Evolutionary conservation across 2,797 vertebrate genomes (phyloP).

Genomic region (Coccyzus lansbergi): DNA sequence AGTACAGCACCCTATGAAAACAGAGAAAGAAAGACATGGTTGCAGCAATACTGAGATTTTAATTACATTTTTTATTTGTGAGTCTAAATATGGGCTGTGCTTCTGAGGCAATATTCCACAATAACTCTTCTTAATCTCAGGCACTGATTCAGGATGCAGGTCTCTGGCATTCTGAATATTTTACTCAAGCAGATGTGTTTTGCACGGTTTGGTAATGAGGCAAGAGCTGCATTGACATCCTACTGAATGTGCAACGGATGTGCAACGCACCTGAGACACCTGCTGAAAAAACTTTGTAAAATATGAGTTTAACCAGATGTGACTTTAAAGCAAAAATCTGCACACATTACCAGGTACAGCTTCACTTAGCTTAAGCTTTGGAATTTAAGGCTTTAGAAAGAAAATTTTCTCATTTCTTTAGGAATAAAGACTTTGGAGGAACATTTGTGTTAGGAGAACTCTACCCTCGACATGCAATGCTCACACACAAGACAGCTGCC

Average conservation of each 20-base stretch:
- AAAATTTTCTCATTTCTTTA: neutral
- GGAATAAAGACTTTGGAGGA: neutral
- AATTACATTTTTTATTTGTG: neutral
- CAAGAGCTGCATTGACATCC: neutral
- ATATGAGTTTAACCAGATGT: neutral
- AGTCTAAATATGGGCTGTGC: neutral
- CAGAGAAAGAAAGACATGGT: constrained; percentile 36
- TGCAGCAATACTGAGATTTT: neutral
- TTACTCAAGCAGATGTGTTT: neutral
- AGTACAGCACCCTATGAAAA: constrained; percentile 89
- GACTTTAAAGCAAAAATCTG: neutral
- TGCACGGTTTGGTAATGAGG: neutral
- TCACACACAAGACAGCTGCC: neutral
- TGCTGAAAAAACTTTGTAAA: neutral
- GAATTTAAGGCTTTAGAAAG: neutral
- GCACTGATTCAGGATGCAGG: neutral
- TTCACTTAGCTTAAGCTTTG: neutral
- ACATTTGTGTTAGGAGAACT: neutral
- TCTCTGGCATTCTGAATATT: neutral
- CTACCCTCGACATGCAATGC: fast-evolving
- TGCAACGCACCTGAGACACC: neutral
- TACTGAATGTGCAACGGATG: neutral
- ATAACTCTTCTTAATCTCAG: neutral
- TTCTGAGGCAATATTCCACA: neutral
- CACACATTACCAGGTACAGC: neutral